Evolutionary conservation across 1,140 invertebrate species (phyloP).

Genomic region (Venustaconcha ellipsiformis): DNA sequence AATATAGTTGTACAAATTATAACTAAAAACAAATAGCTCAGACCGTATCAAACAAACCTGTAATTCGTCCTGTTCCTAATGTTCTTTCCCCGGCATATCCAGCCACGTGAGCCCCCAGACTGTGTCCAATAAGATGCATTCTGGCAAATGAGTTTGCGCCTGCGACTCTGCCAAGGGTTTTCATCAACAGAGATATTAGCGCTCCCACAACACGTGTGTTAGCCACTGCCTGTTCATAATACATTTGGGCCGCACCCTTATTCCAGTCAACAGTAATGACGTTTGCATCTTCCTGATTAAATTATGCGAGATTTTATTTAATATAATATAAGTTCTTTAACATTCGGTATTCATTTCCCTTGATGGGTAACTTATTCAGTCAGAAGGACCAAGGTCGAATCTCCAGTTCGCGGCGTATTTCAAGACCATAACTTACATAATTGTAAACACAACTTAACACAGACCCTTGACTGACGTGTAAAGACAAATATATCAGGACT

Average conservation of each 20-base stretch:
- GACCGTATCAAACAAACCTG: constrained; percentile 61
- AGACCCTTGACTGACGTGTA: too few species aligned
- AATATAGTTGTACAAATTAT: too few species aligned
- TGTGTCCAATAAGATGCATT: constrained; percentile 87
- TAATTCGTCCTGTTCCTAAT: constrained; percentile 81
- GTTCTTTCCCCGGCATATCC: constrained; percentile 90
- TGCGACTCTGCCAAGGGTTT: neutral
- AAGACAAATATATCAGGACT: too few species aligned
- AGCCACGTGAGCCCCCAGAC: constrained; percentile 87
- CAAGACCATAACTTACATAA: too few species aligned
- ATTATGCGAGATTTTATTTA: neutral
- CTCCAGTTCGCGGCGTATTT: too few species aligned
- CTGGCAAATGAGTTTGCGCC: neutral
- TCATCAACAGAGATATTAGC: constrained; percentile 81
- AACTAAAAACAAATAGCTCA: neutral
- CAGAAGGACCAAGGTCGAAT: too few species aligned
- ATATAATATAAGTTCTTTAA: too few species aligned
- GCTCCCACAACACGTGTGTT: constrained; percentile 92
- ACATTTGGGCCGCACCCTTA: constrained; percentile 83
- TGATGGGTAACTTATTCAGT: too few species aligned
- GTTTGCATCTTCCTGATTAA: constrained; percentile 71
- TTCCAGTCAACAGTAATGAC: constrained; percentile 95
- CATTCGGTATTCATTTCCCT: too few species aligned
- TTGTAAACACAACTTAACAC: too few species aligned
- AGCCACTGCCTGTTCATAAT: constrained; percentile 91